Base-by-base conservation (phyloP, 2,888 invertebrate genomes). In the Helobdella robusta region DNA sequence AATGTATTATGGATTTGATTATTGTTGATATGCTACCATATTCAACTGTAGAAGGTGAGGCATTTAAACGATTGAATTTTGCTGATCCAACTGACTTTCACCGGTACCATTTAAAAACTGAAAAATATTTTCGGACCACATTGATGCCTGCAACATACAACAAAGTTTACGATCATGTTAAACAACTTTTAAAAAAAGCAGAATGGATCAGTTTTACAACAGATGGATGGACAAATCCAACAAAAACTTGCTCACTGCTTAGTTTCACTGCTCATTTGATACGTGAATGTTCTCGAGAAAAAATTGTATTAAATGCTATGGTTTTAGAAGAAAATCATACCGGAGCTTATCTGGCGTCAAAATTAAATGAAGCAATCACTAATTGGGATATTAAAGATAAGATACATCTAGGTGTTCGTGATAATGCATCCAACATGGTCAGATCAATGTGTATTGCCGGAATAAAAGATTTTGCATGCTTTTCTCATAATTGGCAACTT, bases 1-100 rank as follows among this genome's bases (percentile, higher is more conserved):
- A 52, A 4, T 20, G 20, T 15, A 52, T 52, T 15, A 52, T 52
- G 52, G 52, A 52, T 5, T 5, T 52, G 25, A 52, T 52, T 25
- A 52, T 52, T 52, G 5, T 52, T 2, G 52, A 52, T 23, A 52
- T 52, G 52, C 23, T 52, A 28, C 52, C 52, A 3, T 52, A 3
- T 52, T 52, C 52, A 5, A 23, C 28, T 2, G 52, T 52, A 15
- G 52, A 52, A 52, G 52, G 25, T 5, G 52, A 52, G 1, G 52
- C n/a, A 52, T 52, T 52, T 28, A 3, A 2, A 5, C 18, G 52
- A 52, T 25, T 52, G 20, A 52, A 52, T 28, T 20, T 52, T 3
- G 52, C 2, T n/a, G n/a, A n/a, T 52, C 52, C 2, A 28, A 15
- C 28, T 20, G 28, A 1, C 52, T 3, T 23, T 3, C 5, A 28